Percentiles rank a stretch among this genome's conserved stretches.
Conservation (phyloP, 2,113 vertebrate species). For the Catagonus wagneri region DNA sequence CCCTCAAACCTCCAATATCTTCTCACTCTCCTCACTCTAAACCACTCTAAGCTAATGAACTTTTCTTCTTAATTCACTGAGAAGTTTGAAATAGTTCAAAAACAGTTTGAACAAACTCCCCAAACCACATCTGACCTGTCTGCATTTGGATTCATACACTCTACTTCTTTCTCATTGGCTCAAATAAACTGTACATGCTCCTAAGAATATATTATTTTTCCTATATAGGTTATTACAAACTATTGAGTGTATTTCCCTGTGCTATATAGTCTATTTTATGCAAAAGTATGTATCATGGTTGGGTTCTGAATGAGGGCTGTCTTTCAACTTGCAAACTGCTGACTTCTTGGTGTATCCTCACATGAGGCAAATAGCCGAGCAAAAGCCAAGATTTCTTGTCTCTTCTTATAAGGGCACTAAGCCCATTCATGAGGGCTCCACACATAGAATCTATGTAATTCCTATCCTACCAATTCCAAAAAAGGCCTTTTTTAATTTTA, state of each 20-base stretch:
- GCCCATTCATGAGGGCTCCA: no score
- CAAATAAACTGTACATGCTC: background rate
- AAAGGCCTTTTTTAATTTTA: no score
- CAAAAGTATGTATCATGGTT: no score
- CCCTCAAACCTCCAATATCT: background rate
- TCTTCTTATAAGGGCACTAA: background rate
- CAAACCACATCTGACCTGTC: background rate
- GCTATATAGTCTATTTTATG: no score
- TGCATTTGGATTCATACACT: background rate
- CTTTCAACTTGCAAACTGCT: no score
- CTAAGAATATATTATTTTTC: no score
- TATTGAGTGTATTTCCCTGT: no score
- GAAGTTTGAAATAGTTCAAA: background rate
- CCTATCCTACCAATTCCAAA: no score
- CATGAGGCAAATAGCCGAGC: background rate
- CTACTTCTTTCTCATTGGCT: background rate
- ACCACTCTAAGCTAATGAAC: background rate
- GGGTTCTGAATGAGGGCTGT: background rate
- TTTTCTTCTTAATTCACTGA: background rate
- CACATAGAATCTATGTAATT: no score
- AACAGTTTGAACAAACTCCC: background rate
- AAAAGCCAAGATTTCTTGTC: background rate
- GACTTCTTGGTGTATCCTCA: background rate
- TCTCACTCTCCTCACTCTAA: background rate
- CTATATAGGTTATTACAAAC: no score